These are phyloP conservation scores for Latrodectus hesperus DNA, from an alignment of 2,888 invertebrate species.

Conservation along the genomic window DNA sequence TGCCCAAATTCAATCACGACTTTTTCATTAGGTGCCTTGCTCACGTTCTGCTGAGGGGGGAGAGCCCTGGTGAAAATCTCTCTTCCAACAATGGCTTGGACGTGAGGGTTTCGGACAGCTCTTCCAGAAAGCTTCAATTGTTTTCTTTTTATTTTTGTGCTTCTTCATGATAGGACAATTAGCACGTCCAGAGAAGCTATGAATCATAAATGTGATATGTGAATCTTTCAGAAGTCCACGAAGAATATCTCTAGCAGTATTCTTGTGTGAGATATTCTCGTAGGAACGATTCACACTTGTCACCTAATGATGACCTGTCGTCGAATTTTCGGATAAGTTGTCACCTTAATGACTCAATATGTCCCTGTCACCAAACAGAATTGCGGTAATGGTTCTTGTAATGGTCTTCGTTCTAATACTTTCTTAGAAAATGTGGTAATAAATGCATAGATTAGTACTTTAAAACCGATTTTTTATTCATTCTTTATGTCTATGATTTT, in stretches of 20 bases:
- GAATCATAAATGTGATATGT: slow-evolving; percentile 32
- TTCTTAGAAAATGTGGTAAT: not conserved
- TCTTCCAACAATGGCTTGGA: slow-evolving; percentile 38
- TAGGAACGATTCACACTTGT: not conserved
- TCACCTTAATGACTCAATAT: slow-evolving; percentile 15
- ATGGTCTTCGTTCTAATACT: not conserved
- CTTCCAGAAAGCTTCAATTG: slow-evolving; percentile 10
- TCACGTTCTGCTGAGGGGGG: slow-evolving; percentile 25
- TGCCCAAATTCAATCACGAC: slow-evolving; percentile 57
- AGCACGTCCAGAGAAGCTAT: slow-evolving; percentile 24
- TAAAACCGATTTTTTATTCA: not conserved
- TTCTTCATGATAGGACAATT: slow-evolving; percentile 34
- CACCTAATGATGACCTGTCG: not conserved
- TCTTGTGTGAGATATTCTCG: slow-evolving; percentile 13
- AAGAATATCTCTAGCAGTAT: not conserved
- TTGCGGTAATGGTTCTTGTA: not conserved
- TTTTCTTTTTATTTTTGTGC: slow-evolving; percentile 2
- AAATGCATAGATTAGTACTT: not conserved
- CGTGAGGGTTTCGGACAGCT: slow-evolving; percentile 38
- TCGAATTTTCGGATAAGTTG: not conserved
- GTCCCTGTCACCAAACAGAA: slow-evolving; percentile 1
- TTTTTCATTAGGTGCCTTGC: slow-evolving; percentile 38
- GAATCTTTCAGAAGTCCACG: slow-evolving; percentile 8
- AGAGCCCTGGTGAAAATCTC: slow-evolving; percentile 3
- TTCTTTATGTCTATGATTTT: not conserved